Evolutionary conservation across 2,888 invertebrate genomes (phyloP), one percentile per base, ranked within the genome.

Genomic region (Archips xylosteana): DNA sequence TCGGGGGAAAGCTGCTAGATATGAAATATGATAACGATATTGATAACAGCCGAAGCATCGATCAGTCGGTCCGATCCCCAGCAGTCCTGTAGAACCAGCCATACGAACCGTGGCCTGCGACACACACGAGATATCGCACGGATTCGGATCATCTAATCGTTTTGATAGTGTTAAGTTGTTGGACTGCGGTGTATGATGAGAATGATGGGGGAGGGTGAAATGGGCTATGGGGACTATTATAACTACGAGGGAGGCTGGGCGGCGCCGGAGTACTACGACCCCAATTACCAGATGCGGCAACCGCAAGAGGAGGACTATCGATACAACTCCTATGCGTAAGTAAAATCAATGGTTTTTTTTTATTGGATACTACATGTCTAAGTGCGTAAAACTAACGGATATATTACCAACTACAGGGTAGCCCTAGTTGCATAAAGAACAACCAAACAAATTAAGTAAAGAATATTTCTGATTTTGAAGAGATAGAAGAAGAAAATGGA

Each of bases 241-340:
- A 89, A 88, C 76, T 96, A 95, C 82, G 97, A 97, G 82, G 95
- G 95, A 81, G 95, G 95, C 82, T 97, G 96, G 96, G 95, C 96
- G 79, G 95, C 96, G 79, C 96, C 96, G 10, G 96, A 96, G 82
- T 97, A 97, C 88, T 97, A 97, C 86, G 93, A 93, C 86, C 95
- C 90, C 6, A 84, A 80, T 68, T 91, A 89, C 80, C 92, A 91
- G 80, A 80, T 87, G 9, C 83, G 92, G 2, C 92, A 92, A 77
- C 88, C 90, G 69, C 92, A 89, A 75, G 97, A 96, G 61, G 97
- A 97, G 67, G 97, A 97, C 83, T 97, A 96, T 87, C 95, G 96
- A 92, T 96, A 94, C 79, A 93, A 91, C 69, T 92, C 92, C 59
- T 96, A 95, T 84, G 93, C 95, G 96, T 96, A 89, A 95, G 96